These are phyloP conservation scores for Chloroclysta siterata DNA, from an alignment of 2,888 invertebrate genomes.

Conservation along the genomic window DNA sequence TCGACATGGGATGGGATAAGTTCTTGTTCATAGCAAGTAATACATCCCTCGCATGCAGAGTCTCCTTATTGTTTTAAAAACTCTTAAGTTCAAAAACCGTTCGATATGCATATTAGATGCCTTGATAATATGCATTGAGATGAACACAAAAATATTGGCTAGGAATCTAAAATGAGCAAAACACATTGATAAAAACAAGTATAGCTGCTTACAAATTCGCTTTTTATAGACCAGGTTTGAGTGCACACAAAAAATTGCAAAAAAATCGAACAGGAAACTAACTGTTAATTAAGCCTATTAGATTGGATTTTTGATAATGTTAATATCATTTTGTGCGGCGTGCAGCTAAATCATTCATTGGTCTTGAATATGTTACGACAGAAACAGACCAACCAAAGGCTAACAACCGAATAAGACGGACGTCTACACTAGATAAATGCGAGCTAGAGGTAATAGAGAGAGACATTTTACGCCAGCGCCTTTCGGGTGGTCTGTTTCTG, in stretches of 20 bases:
- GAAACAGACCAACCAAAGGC: too few species aligned
- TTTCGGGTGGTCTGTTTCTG: too few species aligned
- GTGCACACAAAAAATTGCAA: neutral
- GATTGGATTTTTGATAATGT: neutral
- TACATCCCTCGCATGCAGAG: too few species aligned
- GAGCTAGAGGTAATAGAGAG: too few species aligned
- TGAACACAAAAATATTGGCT: neutral
- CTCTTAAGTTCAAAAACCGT: neutral
- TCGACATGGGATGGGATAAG: neutral
- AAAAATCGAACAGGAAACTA: neutral
- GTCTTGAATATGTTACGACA: too few species aligned
- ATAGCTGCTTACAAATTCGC: neutral
- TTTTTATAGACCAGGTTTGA: neutral
- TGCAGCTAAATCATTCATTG: too few species aligned
- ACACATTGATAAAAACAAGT: neutral
- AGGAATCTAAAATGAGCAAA: neutral
- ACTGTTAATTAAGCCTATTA: neutral
- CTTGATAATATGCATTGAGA: neutral
- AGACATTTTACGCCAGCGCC: too few species aligned
- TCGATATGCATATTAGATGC: too few species aligned
- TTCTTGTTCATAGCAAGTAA: neutral
- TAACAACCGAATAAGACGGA: too few species aligned
- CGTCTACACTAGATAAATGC: too few species aligned
- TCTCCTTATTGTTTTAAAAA: neutral
- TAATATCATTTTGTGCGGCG: too few species aligned